Evolutionary conservation across 1,140 invertebrate species (phyloP), one percentile per base, ranked within the genome.

Genomic region (Phenacoccus solenopsis): DNA sequence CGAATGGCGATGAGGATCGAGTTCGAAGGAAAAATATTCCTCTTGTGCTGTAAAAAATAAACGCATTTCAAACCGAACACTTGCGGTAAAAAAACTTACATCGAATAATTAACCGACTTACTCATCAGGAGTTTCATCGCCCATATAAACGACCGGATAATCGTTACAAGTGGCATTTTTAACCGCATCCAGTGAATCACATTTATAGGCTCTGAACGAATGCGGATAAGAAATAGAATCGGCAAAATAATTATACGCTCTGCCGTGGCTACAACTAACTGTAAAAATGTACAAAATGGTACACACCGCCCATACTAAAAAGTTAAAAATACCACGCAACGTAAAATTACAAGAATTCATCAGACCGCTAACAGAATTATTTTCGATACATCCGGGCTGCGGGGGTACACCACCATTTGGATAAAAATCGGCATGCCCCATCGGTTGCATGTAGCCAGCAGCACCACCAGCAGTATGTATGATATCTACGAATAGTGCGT

Each of bases 201-300:
- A 75, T 28, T 76, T 77, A 3, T 80, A 78, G 0, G 83, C 81
- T 61, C 81, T 78, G 16, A 76, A 73, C 9, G 72, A 74, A n/a
- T 61, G n/a, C 1, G 70, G 70, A 56, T 72, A 71, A 12, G 27
- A 25, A 5, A 90, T 85, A 20, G 87, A 89, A 77, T 90, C 88
- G 0, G 81, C 83, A 72, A 85, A 90, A 74, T 84, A 89, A 64
- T 83, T 76, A 71, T 84, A 84, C 0, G 88, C 82, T 68, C 88
- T 80, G 38, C 84, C 85, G 75, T 90, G 89, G 76, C 88, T 90
- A 76, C 88, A 90, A n/a, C 84, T 84, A 73, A 87, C 88, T 74
- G 72, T 25, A 35, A 72, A 28, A 30, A 16, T 59, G 59, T 68
- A 68, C 24, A 27, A 27, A 5, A 21, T 28, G 1, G 25, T 27